Percentiles rank a stretch among this genome's conserved stretches.
These are phyloP conservation scores for Holothuria leucospilota DNA, from an alignment of 53 echinoderm and acorn worm genomes.

Conservation along the genomic window DNA sequence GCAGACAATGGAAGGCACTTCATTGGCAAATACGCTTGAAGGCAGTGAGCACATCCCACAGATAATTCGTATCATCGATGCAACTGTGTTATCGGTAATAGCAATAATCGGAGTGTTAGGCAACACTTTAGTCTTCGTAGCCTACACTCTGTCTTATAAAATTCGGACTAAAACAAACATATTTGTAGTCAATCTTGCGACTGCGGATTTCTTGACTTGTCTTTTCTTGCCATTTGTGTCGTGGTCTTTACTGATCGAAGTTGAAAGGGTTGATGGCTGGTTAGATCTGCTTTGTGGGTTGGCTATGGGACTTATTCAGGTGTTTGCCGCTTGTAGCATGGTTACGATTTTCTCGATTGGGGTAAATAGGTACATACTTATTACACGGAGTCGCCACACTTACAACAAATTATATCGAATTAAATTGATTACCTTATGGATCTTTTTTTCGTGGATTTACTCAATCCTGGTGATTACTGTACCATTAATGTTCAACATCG, in stretches of 20 bases:
- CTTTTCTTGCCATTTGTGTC: conserved; percentile 13
- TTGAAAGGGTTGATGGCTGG: not conserved
- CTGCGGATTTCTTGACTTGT: conserved; percentile 20
- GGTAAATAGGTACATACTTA: conserved; percentile 10
- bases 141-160: conserved; percentile 10
- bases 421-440: not conserved
- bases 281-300: not conserved
- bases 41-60: too few relatives aligned
- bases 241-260: conserved; percentile 6
- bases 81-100: too few relatives aligned
- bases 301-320: not conserved
- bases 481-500: conserved; percentile 6
- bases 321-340: not conserved
- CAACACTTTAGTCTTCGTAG: not conserved
- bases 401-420: not conserved
- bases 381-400: not conserved
- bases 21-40: too few relatives aligned
- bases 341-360: conserved; percentile 10
- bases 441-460: conserved; percentile 22
- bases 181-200: conserved; percentile 5
- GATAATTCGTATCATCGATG: too few relatives aligned
- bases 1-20: too few relatives aligned
- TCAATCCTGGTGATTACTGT: not conserved
- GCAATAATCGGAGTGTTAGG: not conserved
- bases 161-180: not conserved